Conservation (phyloP, 2,888 invertebrate genomes). For the Tetramorium bicarinatum region DNA sequence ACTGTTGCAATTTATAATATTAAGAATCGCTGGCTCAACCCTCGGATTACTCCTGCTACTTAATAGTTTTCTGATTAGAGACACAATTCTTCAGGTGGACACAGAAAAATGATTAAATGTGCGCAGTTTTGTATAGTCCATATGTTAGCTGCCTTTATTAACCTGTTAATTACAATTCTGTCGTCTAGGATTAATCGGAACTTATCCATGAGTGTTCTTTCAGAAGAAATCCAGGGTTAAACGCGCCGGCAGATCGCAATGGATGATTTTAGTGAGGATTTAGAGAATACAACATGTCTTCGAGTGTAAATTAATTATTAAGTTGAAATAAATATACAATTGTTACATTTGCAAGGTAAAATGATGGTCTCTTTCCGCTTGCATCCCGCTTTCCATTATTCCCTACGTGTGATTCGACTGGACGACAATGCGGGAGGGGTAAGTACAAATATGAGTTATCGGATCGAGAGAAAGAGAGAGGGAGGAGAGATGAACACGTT, state of each 20-base stretch:
- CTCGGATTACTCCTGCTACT: conserved; percentile 20
- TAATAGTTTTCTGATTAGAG: neutral
- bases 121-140: neutral
- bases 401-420: neutral
- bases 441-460: conserved; percentile 46
- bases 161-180: neutral
- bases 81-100: neutral
- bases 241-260: conserved; percentile 33
- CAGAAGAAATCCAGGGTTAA: conserved; percentile 42
- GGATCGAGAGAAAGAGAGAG: neutral
- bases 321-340: conserved; percentile 81
- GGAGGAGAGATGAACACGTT: conserved; percentile 40
- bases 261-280: conserved; percentile 41
- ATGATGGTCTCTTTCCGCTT: conserved; percentile 39
- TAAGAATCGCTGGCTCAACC: conserved; percentile 15
- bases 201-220: conserved; percentile 5
- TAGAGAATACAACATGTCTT: conserved; percentile 56
- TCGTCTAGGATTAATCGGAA: neutral
- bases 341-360: conserved; percentile 81
- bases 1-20: conserved; percentile 43
- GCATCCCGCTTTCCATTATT: conserved; percentile 19
- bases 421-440: conserved; percentile 29
- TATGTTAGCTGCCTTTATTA: neutral
- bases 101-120: conserved; percentile 1
- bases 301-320: conserved; percentile 70